These are phyloP conservation scores for Rapana venosa DNA, from an alignment of 2,888 invertebrate species.

Conservation along the genomic window DNA sequence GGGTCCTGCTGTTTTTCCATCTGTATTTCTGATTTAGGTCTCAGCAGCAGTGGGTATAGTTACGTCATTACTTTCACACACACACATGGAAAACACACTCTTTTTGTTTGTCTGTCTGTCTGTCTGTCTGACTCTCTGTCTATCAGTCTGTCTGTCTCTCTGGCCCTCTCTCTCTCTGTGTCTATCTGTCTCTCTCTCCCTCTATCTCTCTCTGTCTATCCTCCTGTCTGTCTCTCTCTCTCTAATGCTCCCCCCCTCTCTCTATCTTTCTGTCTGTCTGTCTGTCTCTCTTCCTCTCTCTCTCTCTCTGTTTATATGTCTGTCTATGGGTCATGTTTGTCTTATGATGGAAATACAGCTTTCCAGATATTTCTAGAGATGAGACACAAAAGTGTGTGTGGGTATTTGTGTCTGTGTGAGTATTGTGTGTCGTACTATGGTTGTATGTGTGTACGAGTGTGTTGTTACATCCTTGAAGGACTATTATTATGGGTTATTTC, in stretches of 20 bases:
- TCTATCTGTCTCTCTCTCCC: no score
- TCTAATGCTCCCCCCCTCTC: neutral
- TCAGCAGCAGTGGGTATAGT: no score
- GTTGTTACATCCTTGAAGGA: no score
- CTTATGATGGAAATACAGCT: neutral
- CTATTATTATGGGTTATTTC: no score
- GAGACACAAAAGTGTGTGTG: neutral
- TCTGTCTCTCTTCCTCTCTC: neutral
- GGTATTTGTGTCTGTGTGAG: neutral
- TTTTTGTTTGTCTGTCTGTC: neutral
- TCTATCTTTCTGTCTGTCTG: constrained; percentile 19
- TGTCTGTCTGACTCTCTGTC: neutral
- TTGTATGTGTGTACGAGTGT: neutral
- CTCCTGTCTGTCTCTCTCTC: no score
- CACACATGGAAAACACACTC: neutral
- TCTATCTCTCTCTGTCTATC: no score
- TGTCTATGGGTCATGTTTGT: neutral
- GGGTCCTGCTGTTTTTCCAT: no score
- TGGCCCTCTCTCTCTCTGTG: no score
- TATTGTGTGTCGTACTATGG: neutral
- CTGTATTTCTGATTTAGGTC: no score
- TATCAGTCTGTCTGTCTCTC: no score
- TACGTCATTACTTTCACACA: no score
- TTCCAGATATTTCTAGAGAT: no score
- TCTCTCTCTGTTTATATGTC: neutral